Conservation (phyloP, 2,797 vertebrate species). For the Acipenser transmontanus region DNA sequence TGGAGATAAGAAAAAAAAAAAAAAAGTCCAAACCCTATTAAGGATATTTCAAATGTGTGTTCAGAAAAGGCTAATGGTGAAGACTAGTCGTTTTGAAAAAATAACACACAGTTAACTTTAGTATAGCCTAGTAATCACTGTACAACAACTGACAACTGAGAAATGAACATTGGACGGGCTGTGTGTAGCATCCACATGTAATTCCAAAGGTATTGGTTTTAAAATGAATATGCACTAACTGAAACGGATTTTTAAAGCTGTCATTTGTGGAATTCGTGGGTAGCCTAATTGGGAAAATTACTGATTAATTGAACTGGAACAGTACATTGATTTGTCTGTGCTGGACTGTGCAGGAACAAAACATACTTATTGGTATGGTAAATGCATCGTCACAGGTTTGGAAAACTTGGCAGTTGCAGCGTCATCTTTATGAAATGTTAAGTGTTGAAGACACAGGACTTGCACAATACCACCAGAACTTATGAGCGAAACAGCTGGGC, state of each 20-base stretch:
- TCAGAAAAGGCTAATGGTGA: too few species aligned
- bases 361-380: too few species aligned
- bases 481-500: conserved; percentile 10
- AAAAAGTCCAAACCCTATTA: too few species aligned
- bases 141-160: too few species aligned
- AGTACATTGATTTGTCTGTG: conserved; percentile 3
- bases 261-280: conserved; percentile 6
- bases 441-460: neutral
- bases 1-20: too few species aligned
- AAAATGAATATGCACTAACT: neutral
- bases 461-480: neutral
- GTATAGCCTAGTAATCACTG: too few species aligned
- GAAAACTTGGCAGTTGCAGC: conserved; percentile 8
- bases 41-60: too few species aligned
- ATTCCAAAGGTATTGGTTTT: conserved; percentile 6
- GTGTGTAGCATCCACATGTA: too few species aligned
- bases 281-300: conserved; percentile 5
- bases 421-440: conserved; percentile 5
- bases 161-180: too few species aligned
- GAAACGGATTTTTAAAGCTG: conserved; percentile 10
- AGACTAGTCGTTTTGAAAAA: too few species aligned
- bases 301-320: neutral
- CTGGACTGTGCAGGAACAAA: conserved; percentile 1
- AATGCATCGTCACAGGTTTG: neutral
- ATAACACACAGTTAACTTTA: too few species aligned